phyloP scores from a whole-genome alignment of 2,113 vertebrate genomes.

The Proteles cristata region DNA sequence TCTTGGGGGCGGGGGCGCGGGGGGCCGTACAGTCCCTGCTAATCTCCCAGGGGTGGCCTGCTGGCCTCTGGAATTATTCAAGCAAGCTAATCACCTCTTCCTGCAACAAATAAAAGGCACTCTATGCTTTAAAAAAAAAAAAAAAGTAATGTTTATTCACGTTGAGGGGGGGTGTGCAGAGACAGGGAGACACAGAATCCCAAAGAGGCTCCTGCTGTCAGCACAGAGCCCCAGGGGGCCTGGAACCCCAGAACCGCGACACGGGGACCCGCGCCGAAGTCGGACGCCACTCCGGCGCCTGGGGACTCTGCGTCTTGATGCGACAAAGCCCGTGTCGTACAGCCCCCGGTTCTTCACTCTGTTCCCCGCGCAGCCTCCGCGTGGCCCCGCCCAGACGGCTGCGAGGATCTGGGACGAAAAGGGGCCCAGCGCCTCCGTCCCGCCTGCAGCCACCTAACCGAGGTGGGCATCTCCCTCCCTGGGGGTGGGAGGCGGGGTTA shows the following conservation, averaged over 20 bases:
- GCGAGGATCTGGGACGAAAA: neutral
- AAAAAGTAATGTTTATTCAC: too few relatives aligned
- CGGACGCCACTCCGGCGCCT: too few relatives aligned
- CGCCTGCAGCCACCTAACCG: neutral
- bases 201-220: too few relatives aligned
- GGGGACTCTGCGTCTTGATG: too few relatives aligned
- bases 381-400: accelerated
- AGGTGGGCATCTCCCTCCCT: neutral
- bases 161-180: too few relatives aligned
- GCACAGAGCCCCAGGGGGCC: too few relatives aligned
- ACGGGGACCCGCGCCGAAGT: too few relatives aligned
- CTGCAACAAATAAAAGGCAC: too few relatives aligned
- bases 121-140: too few relatives aligned
- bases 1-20: neutral
- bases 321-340: neutral
- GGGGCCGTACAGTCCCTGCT: accelerated
- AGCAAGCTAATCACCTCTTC: neutral
- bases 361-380: too few relatives aligned
- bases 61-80: neutral
- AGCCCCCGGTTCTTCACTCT: neutral
- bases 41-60: neutral
- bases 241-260: too few relatives aligned
- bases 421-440: neutral
- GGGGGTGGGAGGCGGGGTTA: neutral
- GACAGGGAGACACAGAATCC: too few relatives aligned